phyloP scores from a whole-genome alignment of 2,888 invertebrate species.

The Ophioninae sp. region DNA sequence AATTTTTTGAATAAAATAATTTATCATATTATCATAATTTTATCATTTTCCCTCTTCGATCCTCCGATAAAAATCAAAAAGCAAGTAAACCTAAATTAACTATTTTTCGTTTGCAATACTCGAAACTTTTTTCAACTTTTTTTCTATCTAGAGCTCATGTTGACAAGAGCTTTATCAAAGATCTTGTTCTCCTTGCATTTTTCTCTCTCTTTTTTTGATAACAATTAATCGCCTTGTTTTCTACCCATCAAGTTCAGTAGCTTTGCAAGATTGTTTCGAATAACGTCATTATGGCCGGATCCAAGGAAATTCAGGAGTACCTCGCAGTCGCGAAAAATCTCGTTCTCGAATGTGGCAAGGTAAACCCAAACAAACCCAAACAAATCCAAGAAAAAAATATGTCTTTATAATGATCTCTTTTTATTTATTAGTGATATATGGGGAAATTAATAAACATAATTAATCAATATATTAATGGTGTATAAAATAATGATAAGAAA shows the following conservation, averaged over 20 bases:
- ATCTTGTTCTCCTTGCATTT: not conserved
- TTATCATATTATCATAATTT: not conserved
- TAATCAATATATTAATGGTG: not conserved
- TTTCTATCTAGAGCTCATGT: constrained; percentile 33
- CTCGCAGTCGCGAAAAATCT: constrained; percentile 72
- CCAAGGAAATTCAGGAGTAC: constrained; percentile 67
- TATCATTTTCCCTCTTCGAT: not conserved
- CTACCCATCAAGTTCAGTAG: constrained; percentile 61
- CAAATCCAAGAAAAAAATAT: not conserved
- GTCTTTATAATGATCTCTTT: not conserved
- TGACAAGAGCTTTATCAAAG: constrained; percentile 56
- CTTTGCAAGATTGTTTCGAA: constrained; percentile 56
- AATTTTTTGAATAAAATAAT: not conserved
- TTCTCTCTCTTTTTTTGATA: constrained; percentile 64
- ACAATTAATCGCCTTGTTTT: constrained; percentile 42
- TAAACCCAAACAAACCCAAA: constrained; percentile 60
- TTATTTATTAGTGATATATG: not conserved
- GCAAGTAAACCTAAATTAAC: not conserved
- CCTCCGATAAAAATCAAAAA: not conserved
- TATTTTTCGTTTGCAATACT: not conserved
- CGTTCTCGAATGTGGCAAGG: constrained; percentile 73
- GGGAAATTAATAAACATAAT: not conserved
- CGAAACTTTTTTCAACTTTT: constrained; percentile 7
- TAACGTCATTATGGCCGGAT: constrained; percentile 67
- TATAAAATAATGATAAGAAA: not conserved